Percentiles rank a stretch among this genome's conserved stretches.
These are phyloP conservation scores for Engraulis encrasicolus DNA, from an alignment of 2,113 vertebrate genomes.

Conservation along the genomic window DNA sequence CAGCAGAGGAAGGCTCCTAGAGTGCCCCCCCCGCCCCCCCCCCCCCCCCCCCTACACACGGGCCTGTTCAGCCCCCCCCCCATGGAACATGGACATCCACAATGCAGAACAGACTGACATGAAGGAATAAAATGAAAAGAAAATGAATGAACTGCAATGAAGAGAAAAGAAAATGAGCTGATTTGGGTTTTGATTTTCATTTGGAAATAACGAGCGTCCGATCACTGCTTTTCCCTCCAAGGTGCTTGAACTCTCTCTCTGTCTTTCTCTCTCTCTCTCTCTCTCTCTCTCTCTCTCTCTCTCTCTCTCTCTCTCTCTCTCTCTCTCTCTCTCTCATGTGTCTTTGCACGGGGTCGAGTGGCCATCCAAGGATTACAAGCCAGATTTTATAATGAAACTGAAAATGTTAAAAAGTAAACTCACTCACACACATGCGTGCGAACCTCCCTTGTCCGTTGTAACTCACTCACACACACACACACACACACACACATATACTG, in stretches of 20 bases:
- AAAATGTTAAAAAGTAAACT: not conserved
- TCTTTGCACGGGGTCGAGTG: constrained; percentile 6
- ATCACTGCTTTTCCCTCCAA: not conserved
- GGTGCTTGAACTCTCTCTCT: not conserved
- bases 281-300: not conserved
- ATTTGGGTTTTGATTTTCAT: constrained; percentile 12
- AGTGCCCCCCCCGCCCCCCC: too few relatives aligned
- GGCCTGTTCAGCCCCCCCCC: too few relatives aligned
- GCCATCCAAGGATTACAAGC: constrained; percentile 12
- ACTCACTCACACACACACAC: too few relatives aligned
- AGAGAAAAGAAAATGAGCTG: not conserved
- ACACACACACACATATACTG: not conserved
- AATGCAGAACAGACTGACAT: not conserved
- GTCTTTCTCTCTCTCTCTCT: not conserved
- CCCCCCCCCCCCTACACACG: too few relatives aligned
- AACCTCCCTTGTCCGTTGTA: too few relatives aligned
- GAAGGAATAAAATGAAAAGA: not conserved
- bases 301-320: not conserved
- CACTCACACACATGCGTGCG: not conserved
- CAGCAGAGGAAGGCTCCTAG: too few relatives aligned
- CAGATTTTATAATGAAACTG: not conserved
- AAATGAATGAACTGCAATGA: too few relatives aligned
- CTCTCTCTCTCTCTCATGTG: not conserved
- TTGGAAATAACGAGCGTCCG: not conserved
- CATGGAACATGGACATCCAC: not conserved